These are phyloP conservation scores for Lasioglossum morio DNA, from an alignment of 2,888 invertebrate species.

Conservation along the genomic window DNA sequence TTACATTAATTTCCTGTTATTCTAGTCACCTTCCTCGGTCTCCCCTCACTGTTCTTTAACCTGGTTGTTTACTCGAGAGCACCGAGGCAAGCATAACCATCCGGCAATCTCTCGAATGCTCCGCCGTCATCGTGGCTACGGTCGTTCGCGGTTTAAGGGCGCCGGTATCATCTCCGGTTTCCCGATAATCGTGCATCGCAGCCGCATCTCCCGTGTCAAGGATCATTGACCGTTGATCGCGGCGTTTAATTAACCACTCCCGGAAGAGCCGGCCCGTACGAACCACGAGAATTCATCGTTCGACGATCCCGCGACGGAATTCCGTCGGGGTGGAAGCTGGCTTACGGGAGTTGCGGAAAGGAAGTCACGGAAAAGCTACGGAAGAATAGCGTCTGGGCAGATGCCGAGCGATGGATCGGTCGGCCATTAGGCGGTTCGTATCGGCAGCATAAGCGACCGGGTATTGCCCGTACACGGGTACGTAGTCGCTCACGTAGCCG, in stretches of 20 bases:
- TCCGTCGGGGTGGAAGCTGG: not conserved
- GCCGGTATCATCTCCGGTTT: not conserved
- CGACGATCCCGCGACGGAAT: not conserved
- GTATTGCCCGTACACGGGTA: constrained; percentile 66
- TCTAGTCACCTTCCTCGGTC: not conserved
- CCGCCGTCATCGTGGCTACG: not conserved
- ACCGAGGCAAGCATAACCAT: not conserved
- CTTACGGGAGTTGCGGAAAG: constrained; percentile 17
- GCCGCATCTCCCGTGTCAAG: not conserved
- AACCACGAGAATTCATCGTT: constrained; percentile 7
- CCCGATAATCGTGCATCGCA: not conserved
- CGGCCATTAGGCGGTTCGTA: constrained; percentile 66
- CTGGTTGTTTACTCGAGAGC: not conserved
- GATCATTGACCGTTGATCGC: constrained; percentile 21
- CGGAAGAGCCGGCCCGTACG: not conserved
- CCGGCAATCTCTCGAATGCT: not conserved
- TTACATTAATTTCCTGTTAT: too few relatives aligned
- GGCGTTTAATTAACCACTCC: constrained; percentile 22
- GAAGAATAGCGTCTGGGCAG: constrained; percentile 28
- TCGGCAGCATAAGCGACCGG: constrained; percentile 58
- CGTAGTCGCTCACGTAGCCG: constrained; percentile 76
- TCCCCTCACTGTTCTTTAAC: not conserved
- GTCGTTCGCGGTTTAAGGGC: not conserved
- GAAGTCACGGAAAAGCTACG: constrained; percentile 48
- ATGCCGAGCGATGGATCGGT: constrained; percentile 58